These are phyloP conservation scores for Phortica okadai DNA, from an alignment of 2,888 invertebrate species.

Conservation along the genomic window DNA sequence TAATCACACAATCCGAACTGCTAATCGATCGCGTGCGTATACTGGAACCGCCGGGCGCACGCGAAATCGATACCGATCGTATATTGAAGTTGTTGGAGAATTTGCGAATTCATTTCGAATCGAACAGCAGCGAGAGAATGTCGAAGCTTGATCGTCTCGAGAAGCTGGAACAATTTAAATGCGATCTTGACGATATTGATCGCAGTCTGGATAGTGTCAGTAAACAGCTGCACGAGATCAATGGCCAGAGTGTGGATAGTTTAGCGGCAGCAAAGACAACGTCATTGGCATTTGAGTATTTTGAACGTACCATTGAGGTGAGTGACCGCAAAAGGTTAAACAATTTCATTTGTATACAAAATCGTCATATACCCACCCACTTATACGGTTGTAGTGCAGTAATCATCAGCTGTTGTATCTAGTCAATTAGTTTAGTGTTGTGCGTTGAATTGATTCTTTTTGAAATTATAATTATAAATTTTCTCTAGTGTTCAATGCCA, in stretches of 20 bases:
- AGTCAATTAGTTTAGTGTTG: conserved; percentile 6
- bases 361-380: not conserved
- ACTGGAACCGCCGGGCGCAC: conserved; percentile 83
- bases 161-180: conserved; percentile 83
- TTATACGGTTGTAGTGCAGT: conserved; percentile 1
- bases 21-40: conserved; percentile 82
- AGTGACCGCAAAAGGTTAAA: conserved; percentile 57
- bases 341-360: not conserved
- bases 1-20: conserved; percentile 83
- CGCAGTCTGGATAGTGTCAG: conserved; percentile 83
- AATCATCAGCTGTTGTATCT: not conserved
- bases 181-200: conserved; percentile 84
- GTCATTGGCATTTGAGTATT: conserved; percentile 84
- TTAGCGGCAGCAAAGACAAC: conserved; percentile 83
- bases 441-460: conserved; percentile 14
- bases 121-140: conserved; percentile 80
- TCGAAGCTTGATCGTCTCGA: conserved; percentile 82
- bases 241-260: conserved; percentile 85
- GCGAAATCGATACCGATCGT: conserved; percentile 83
- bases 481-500: conserved; percentile 71
- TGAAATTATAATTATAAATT: conserved; percentile 38
- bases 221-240: conserved; percentile 80
- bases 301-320: conserved; percentile 88
- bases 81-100: conserved; percentile 81
- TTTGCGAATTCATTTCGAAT: conserved; percentile 81